Evolutionary conservation across 2,888 invertebrate genomes (phyloP).

Genomic region (Drosophila ezoana): DNA sequence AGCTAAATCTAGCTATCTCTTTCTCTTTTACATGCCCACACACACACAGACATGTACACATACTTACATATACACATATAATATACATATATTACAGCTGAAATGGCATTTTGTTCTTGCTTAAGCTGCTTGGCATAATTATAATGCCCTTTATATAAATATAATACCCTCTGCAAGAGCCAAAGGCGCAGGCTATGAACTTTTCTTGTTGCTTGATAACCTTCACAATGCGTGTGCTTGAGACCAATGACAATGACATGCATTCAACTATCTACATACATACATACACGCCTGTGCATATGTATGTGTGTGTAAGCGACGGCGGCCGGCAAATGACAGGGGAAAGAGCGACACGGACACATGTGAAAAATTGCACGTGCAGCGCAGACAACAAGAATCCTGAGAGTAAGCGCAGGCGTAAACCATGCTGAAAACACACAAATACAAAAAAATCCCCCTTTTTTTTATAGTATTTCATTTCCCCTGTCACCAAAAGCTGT

Average conservation of each 20-base stretch:
- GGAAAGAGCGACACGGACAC: slow-evolving; percentile 44
- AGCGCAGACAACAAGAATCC: slow-evolving; percentile 17
- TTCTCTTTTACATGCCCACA: background rate
- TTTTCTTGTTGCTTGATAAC: slow-evolving; percentile 35
- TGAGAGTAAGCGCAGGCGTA: slow-evolving; percentile 51
- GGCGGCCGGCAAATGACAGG: slow-evolving; percentile 49
- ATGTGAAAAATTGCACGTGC: slow-evolving; percentile 72
- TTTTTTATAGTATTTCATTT: slow-evolving; percentile 26
- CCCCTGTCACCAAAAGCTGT: slow-evolving; percentile 42
- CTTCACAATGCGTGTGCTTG: slow-evolving; percentile 38
- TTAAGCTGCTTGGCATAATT: no score
- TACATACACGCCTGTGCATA: background rate
- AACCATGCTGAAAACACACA: background rate
- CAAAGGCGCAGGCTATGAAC: slow-evolving; percentile 15
- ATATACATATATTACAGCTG: no score
- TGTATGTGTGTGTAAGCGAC: background rate
- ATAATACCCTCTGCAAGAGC: background rate
- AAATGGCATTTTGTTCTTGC: no score
- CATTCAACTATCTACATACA: slow-evolving; percentile 7
- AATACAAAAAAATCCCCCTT: slow-evolving; percentile 1
- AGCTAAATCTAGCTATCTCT: no score
- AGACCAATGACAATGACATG: slow-evolving; percentile 44
- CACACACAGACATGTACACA: background rate
- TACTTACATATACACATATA: background rate
- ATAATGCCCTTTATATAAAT: background rate